Evolutionary conservation across 2,797 vertebrate genomes (phyloP).

Genomic region (Allochrocebus solatus): DNA sequence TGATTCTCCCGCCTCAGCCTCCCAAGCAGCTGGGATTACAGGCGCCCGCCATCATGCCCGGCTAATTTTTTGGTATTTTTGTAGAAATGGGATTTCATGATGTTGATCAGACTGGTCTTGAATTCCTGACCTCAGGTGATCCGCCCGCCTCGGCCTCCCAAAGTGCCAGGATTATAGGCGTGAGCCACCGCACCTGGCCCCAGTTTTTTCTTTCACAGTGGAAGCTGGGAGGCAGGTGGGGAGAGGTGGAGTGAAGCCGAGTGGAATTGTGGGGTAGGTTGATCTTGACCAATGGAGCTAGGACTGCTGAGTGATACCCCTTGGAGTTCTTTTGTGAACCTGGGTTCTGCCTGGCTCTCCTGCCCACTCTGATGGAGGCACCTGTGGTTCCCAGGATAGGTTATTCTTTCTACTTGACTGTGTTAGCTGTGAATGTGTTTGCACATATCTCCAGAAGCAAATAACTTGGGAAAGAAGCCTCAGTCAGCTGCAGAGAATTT

Average conservation of each 20-base stretch:
- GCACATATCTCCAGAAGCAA: constrained; percentile 58
- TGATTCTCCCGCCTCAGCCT: no score
- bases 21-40: no score
- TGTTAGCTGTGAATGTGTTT: not conserved
- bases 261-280: not conserved
- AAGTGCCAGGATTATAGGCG: no score
- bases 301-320: not conserved
- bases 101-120: no score
- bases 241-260: not conserved
- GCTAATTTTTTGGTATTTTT: no score
- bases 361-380: not conserved
- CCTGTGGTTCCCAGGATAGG: constrained; percentile 29
- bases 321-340: not conserved
- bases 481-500: not conserved
- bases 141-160: no score
- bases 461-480: constrained; percentile 28
- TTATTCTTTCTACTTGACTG: constrained; percentile 58
- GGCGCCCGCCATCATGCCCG: no score
- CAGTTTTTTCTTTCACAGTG: not conserved
- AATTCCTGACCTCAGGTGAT: no score
- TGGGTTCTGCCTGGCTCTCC: constrained; percentile 2
- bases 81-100: no score
- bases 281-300: not conserved
- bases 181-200: no score
- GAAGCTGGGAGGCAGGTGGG: not conserved